Conservation (phyloP, 1,140 invertebrate genomes). For the Apis florea region DNA sequence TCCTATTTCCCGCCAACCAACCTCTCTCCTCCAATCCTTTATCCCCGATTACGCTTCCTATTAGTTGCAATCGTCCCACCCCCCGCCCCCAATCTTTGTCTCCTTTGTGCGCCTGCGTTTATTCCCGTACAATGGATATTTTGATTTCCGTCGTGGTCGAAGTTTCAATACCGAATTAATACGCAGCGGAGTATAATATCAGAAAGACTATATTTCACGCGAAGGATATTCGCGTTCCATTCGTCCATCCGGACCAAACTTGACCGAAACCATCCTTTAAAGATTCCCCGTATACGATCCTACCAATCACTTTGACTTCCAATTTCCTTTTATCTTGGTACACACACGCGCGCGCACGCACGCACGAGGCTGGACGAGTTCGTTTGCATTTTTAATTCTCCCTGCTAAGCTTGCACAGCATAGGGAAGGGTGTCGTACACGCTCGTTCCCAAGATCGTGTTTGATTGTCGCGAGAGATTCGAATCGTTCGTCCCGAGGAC, state of each 20-base stretch:
- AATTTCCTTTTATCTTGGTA: slow-evolving; percentile 50
- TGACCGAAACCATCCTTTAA: background rate
- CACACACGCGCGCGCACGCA: no score
- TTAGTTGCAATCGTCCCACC: background rate
- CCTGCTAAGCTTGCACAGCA: background rate
- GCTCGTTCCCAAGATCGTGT: background rate
- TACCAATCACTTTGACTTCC: slow-evolving; percentile 35
- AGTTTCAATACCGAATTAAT: background rate
- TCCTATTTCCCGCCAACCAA: slow-evolving; percentile 11
- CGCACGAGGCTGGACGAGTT: background rate
- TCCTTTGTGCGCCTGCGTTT: background rate
- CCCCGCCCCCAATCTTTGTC: no score
- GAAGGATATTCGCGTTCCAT: background rate
- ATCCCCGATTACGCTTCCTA: background rate
- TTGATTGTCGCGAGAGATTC: slow-evolving; percentile 21
- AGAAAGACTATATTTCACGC: no score
- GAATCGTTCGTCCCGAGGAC: background rate
- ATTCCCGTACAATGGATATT: background rate
- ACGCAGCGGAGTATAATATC: background rate
- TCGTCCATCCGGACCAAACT: background rate
- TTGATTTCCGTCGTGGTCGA: no score
- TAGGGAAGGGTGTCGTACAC: background rate
- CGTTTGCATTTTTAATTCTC: slow-evolving; percentile 51
- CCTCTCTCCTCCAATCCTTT: background rate
- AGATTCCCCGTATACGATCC: slow-evolving; percentile 8